Conservation (phyloP, 2,113 vertebrate species). For the Corythornis madagascariensis region DNA sequence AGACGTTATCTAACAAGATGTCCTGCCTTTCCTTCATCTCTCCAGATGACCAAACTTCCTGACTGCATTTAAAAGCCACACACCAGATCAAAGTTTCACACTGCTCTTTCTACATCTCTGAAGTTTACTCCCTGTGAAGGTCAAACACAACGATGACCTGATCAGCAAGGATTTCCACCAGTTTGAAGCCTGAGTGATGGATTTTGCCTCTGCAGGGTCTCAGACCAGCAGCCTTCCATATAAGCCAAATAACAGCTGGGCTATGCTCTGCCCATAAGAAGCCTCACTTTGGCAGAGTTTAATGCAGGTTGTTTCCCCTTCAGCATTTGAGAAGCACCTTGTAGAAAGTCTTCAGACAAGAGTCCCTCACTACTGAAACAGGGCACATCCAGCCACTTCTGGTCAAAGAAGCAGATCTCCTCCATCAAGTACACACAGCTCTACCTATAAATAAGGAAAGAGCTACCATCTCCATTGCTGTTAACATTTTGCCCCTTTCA, state of each 20-base stretch:
- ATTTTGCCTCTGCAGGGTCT: slow-evolving; percentile 9
- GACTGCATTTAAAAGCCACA: slow-evolving; percentile 29
- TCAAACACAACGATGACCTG: slow-evolving; percentile 19
- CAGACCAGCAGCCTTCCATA: not conserved
- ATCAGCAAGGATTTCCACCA: slow-evolving; percentile 6
- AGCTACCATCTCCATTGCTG: not conserved
- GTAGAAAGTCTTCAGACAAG: not conserved
- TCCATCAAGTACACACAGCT: not conserved
- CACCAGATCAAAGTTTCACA: slow-evolving; percentile 8
- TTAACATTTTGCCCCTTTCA: not conserved
- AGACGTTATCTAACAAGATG: slow-evolving; percentile 28
- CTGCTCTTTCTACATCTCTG: slow-evolving; percentile 20
- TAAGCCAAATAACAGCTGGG: not conserved
- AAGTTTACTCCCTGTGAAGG: slow-evolving; percentile 40
- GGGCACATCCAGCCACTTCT: not conserved
- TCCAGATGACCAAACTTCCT: slow-evolving; percentile 24
- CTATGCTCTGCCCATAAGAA: not conserved
- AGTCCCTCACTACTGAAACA: not conserved
- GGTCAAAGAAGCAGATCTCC: not conserved
- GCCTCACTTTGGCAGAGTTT: not conserved
- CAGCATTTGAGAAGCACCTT: not conserved
- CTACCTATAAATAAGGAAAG: not conserved
- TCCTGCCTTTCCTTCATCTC: not conserved
- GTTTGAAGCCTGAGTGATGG: slow-evolving; percentile 9
- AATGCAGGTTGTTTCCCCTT: not conserved